A percentile compares a stretch with the other conserved stretches of the same genome.
Evolutionary conservation across 2,113 vertebrate genomes (phyloP).

Genomic region (Leptodactylus fuscus): DNA sequence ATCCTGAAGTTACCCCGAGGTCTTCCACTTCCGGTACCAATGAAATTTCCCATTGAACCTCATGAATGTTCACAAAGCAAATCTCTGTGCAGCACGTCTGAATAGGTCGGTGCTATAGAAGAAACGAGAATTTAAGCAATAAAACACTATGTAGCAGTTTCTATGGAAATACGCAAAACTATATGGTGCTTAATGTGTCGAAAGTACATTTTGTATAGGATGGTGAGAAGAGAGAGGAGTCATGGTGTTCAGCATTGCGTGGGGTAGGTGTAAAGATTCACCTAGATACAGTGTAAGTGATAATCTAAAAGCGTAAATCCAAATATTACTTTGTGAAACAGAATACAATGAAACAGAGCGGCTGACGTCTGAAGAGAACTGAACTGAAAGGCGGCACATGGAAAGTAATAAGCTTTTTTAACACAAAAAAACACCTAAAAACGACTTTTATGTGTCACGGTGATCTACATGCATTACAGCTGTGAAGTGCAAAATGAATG

Average conservation of each 20-base stretch:
- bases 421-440: too few relatives aligned
- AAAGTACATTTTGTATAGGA: background rate
- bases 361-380: background rate
- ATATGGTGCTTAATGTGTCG: background rate
- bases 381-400: background rate
- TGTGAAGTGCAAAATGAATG: background rate
- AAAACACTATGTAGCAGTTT: background rate
- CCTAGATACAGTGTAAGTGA: background rate
- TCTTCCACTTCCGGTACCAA: too few relatives aligned
- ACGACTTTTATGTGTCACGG: background rate
- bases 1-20: too few relatives aligned
- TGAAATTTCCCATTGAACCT: too few relatives aligned
- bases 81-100: background rate
- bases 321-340: background rate
- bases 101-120: background rate
- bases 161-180: background rate
- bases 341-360: background rate
- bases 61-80: too few relatives aligned
- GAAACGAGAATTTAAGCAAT: background rate
- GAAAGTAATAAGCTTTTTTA: background rate
- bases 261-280: background rate
- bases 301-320: background rate
- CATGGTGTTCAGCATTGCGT: background rate
- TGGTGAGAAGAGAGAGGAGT: conserved; percentile 1
- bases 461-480: background rate